These are phyloP conservation scores for Sphaerophoria taeniata DNA, from an alignment of 2,888 invertebrate genomes.

Conservation along the genomic window DNA sequence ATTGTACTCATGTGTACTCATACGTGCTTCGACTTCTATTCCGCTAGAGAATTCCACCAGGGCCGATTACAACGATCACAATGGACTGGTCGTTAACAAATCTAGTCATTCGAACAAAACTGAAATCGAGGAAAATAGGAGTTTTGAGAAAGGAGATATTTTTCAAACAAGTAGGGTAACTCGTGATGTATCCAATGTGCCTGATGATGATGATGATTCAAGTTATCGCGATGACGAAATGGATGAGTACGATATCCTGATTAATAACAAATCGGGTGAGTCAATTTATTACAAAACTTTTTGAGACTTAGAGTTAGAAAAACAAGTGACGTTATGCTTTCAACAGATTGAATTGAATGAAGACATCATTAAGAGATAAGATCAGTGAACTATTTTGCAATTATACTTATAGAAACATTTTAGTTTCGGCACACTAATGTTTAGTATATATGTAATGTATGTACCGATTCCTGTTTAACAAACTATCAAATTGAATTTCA, in stretches of 20 bases:
- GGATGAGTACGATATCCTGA: slow-evolving; percentile 81
- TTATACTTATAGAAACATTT: too few relatives aligned
- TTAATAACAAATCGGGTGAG: slow-evolving; percentile 82
- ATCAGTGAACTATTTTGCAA: too few relatives aligned
- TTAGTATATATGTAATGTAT: too few relatives aligned
- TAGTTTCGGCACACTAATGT: too few relatives aligned
- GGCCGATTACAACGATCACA: slow-evolving; percentile 25
- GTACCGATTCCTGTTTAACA: too few relatives aligned
- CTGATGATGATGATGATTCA: slow-evolving; percentile 81
- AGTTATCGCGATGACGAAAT: slow-evolving; percentile 81
- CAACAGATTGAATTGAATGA: too few relatives aligned
- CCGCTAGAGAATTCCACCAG: slow-evolving; percentile 73
- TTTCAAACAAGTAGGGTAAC: slow-evolving; percentile 44
- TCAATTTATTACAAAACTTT: background rate
- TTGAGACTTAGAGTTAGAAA: too few relatives aligned
- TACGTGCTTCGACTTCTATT: slow-evolving; percentile 78
- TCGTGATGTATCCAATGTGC: slow-evolving; percentile 81
- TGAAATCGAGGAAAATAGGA: slow-evolving; percentile 52
- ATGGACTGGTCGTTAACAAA: slow-evolving; percentile 32
- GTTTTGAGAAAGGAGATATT: slow-evolving; percentile 41
- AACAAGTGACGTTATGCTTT: too few relatives aligned
- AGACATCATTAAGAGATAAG: too few relatives aligned
- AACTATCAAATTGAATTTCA: too few relatives aligned
- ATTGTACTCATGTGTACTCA: slow-evolving; percentile 80
- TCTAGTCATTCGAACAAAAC: slow-evolving; percentile 38